Base-by-base conservation (phyloP, 2,888 invertebrate genomes). In the Tinea trinotella region DNA sequence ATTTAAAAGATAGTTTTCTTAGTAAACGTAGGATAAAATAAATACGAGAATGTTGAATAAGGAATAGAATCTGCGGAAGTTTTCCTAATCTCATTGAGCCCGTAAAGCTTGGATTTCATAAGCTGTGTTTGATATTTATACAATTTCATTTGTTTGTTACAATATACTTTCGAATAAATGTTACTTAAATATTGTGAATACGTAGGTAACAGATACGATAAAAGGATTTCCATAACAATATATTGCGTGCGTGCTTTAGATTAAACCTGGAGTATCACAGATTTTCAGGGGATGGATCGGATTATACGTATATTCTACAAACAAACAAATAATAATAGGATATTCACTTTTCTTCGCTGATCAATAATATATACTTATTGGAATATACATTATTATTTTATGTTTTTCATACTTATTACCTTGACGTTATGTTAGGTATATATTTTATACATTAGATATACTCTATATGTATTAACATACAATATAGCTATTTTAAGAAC, bases 351-450 rank as follows among this genome's bases (percentile, higher is more conserved):
- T 40, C 40, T 40, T 40, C 13, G 2, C 30, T 30, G 30, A 30
- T 30, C 30, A 30, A 30, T 30, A 30, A 30, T 30, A n/a, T 4
- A 7, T 2, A 2, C 7, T 30, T 7, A 30, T 7, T 30, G n/a
- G n/a, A n/a, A n/a, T n/a, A n/a, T n/a, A n/a, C n/a, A n/a, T n/a
- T n/a, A n/a, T n/a, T n/a, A n/a, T n/a, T n/a, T n/a, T n/a, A n/a
- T n/a, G n/a, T n/a, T n/a, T n/a, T n/a, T n/a, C n/a, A n/a, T 20
- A 40, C 24, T 58, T 57, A 17, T 46, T 40, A 57, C 55, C n/a
- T n/a, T n/a, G n/a, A n/a, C n/a, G n/a, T n/a, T n/a, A n/a, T n/a
- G n/a, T n/a, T n/a, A n/a, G n/a, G n/a, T n/a, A n/a, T n/a, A n/a
- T n/a, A n/a, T n/a, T n/a, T n/a, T n/a, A n/a, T n/a, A n/a, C n/a